phyloP scores from a whole-genome alignment of 2,797 vertebrate genomes.

The Dendrocincla tyrannina region DNA sequence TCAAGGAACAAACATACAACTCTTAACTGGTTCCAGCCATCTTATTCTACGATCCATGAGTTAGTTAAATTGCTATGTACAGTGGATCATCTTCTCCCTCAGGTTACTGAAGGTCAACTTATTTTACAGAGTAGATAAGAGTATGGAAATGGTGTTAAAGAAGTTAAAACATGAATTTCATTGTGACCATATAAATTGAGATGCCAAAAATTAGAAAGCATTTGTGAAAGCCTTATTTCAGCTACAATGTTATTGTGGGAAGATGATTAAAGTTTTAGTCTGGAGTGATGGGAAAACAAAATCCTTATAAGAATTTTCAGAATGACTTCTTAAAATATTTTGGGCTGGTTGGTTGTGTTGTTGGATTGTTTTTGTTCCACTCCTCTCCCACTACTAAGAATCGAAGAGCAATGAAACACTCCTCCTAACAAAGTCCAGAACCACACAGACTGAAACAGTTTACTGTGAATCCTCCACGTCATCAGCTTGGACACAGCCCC shows the following conservation, averaged over 20 bases:
- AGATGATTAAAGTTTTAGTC: background rate
- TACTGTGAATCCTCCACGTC: rapidly evolving
- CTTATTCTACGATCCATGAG: background rate
- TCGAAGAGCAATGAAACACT: background rate
- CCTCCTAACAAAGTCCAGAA: background rate
- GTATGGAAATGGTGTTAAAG: background rate
- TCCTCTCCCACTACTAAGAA: background rate
- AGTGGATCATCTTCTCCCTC: background rate
- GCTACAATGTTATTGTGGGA: background rate
- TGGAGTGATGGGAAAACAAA: background rate
- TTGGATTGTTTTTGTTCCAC: background rate
- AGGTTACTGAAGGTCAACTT: background rate
- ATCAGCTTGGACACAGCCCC: background rate
- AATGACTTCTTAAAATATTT: background rate
- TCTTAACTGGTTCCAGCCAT: background rate
- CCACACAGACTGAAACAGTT: background rate
- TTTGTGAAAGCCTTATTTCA: background rate
- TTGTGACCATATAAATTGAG: background rate
- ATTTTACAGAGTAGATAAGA: background rate
- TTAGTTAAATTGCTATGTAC: background rate
- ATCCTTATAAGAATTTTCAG: background rate
- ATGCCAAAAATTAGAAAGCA: background rate
- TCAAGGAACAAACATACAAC: background rate
- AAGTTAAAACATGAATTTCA: background rate
- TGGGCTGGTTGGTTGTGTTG: background rate